phyloP scores from a whole-genome alignment of 1,140 invertebrate species.

The Cyclargus thomasi region DNA sequence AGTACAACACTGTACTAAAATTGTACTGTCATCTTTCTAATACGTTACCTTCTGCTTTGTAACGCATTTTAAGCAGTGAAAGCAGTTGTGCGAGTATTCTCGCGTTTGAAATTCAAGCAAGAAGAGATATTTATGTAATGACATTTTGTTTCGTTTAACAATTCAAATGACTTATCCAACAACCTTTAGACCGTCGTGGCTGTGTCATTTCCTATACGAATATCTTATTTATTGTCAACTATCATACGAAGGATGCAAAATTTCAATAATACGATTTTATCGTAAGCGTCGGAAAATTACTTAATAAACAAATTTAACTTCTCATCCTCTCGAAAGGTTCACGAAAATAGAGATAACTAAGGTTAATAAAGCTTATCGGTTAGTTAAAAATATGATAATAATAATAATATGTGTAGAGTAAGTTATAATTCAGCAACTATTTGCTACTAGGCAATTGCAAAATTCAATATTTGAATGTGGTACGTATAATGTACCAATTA shows the following conservation, averaged over 20 bases:
- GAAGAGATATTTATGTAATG: neutral
- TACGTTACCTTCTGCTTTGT: neutral
- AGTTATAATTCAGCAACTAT: too few relatives aligned
- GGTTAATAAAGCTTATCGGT: too few relatives aligned
- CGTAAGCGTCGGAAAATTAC: neutral
- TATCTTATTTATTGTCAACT: neutral
- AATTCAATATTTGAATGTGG: too few relatives aligned
- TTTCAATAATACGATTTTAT: neutral
- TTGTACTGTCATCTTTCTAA: neutral
- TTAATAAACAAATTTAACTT: too few relatives aligned
- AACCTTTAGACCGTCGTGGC: neutral
- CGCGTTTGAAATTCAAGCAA: neutral
- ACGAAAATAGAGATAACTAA: too few relatives aligned
- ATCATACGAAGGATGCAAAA: neutral
- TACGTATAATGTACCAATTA: neutral
- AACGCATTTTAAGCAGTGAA: conserved; percentile 1
- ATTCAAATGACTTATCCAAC: neutral
- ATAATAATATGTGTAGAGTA: too few relatives aligned
- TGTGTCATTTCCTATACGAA: neutral
- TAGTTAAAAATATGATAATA: too few relatives aligned
- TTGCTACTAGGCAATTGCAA: too few relatives aligned
- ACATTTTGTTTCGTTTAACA: neutral
- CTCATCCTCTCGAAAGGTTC: too few relatives aligned
- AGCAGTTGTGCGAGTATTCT: neutral
- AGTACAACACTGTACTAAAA: neutral